Percentiles rank a stretch among this genome's conserved stretches.
These are phyloP conservation scores for Crenuchus spilurus DNA, from an alignment of 2,797 vertebrate genomes.

Conservation along the genomic window DNA sequence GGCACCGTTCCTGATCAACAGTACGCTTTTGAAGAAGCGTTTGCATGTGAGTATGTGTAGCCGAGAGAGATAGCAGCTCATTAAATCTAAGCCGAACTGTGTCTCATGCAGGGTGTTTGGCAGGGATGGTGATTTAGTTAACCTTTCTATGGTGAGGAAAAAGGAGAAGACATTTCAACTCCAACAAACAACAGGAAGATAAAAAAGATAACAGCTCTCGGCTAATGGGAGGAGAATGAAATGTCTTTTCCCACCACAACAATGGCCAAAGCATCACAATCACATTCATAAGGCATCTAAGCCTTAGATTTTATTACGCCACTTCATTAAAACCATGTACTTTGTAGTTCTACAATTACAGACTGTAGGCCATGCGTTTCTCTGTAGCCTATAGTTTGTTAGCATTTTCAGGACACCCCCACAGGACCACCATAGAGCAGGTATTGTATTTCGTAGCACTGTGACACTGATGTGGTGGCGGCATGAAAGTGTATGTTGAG, in stretches of 20 bases:
- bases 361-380: too few relatives aligned
- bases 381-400: too few relatives aligned
- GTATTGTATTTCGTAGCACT: too few relatives aligned
- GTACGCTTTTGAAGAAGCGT: slow-evolving; percentile 1
- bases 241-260: background rate
- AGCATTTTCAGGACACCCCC: too few relatives aligned
- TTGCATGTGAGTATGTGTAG: slow-evolving; percentile 21
- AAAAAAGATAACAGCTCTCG: background rate
- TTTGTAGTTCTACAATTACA: too few relatives aligned
- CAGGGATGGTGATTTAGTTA: slow-evolving; percentile 47
- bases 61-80: slow-evolving; percentile 23
- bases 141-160: slow-evolving; percentile 38
- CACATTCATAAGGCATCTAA: background rate
- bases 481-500: too few relatives aligned
- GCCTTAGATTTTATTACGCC: too few relatives aligned
- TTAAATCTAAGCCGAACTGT: slow-evolving; percentile 30
- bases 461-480: too few relatives aligned
- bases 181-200: slow-evolving; percentile 9
- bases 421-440: too few relatives aligned
- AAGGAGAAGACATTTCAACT: slow-evolving; percentile 37
- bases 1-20: slow-evolving; percentile 3
- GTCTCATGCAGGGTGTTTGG: slow-evolving; percentile 35
- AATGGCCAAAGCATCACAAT: background rate
- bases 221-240: slow-evolving; percentile 15
- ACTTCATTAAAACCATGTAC: too few relatives aligned